Evolutionary conservation across 2,113 vertebrate species (phyloP), one percentile per base, ranked within the genome.

Genomic region (Datnioides undecimradiatus): DNA sequence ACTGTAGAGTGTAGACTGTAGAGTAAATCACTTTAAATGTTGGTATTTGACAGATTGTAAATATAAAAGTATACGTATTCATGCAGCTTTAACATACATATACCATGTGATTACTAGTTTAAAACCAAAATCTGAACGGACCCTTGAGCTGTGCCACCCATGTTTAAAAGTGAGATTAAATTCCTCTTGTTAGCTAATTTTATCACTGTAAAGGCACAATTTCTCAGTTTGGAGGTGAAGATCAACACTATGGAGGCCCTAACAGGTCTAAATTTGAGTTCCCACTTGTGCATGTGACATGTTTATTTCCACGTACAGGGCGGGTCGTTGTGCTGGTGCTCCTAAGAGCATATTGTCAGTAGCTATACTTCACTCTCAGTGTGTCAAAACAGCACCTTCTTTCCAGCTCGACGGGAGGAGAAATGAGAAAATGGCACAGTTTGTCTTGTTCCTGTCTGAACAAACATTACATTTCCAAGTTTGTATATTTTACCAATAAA

Each of bases 401-500:
- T 62, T 72, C 71, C 71, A 79, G 46, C 48, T 49, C 27, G 45
- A n/a, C 21, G 41, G 34, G 45, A 70, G 57, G 66, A 82, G 34
- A 75, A 73, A 73, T 66, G 46, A 62, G 34, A 68, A 74, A 82
- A 69, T 5, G 21, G 33, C 36, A 41, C 65, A 51, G 64, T 73
- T 52, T 59, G 48, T 83, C 82, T 78, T 38, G 6, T 33, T 70
- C 25, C 45, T 73, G 69, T 85, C 83, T 40, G 76, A 87, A 83
- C 73, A 80, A 73, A 48, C 72, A 70, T 55, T 43, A 48, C 45
- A 55, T 67, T 77, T 71, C 52, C 29, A 51, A 31, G 62, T 49
- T 72, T 84, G 49, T 72, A 27, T 62, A 72, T 74, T 82, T 62
- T 43, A 77, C 71, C 63, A 57, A 48, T 55, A 49, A 73, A 72